These are phyloP conservation scores for Centruroides vittatus DNA, from an alignment of 1,140 invertebrate species.

Conservation along the genomic window DNA sequence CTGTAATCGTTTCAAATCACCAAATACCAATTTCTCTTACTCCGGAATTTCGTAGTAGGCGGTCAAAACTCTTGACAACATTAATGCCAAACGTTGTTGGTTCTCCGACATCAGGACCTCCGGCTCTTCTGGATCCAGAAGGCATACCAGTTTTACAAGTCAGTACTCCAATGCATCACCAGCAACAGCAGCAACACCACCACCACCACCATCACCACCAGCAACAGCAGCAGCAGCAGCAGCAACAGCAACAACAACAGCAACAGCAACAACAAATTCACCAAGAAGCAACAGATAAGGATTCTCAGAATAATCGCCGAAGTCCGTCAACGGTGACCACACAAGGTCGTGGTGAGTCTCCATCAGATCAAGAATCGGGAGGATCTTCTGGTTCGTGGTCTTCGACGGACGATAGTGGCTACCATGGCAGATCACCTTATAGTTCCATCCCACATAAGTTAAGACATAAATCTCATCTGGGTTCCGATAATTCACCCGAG, in stretches of 20 bases:
- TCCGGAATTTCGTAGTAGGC: background rate
- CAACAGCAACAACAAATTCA: constrained; percentile 7
- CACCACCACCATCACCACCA: constrained; percentile 9
- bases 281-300: too few relatives aligned
- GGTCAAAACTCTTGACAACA: background rate
- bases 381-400: constrained; percentile 14
- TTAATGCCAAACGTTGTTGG: background rate
- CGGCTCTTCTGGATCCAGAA: too few relatives aligned
- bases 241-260: constrained; percentile 11
- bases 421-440: constrained; percentile 7
- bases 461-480: constrained; percentile 77
- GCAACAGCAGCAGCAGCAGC: constrained; percentile 5
- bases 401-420: constrained; percentile 16
- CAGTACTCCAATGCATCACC: background rate
- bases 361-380: background rate
- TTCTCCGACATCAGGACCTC: too few relatives aligned
- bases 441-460: constrained; percentile 65
- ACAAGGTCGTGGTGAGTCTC: background rate
- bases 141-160: too few relatives aligned
- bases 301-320: background rate
- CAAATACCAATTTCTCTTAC: background rate
- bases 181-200: constrained; percentile 4
- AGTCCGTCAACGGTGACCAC: background rate
- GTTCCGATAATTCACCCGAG: constrained; percentile 54
- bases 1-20: background rate